Base-by-base conservation (phyloP, 1,140 invertebrate genomes). In the Caerostris darwini region DNA sequence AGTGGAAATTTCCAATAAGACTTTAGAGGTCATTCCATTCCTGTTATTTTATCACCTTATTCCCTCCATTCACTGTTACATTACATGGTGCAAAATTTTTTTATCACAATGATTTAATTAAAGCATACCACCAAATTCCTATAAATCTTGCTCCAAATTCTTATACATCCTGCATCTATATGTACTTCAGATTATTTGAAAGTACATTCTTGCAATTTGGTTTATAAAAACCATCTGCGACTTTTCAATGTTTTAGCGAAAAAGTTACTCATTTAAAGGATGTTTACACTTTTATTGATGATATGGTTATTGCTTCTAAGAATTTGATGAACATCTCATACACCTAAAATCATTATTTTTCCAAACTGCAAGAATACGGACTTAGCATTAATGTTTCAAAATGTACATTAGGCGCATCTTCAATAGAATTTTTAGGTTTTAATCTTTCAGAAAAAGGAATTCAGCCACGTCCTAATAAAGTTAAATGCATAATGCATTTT, bases 241-340 rank as follows among this genome's bases (percentile, higher is more conserved):
- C 89, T 2, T 95, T 95, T 86, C 94, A 95, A 71, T 8, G 88
- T 12, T 14, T 61, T 61, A 17, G 3, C 4, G 59, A 61, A 14
- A 17, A 61, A 61, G 10, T 14, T 17, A 59, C 56, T 92, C 54
- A 93, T 19, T 77, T 95, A 8, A 8, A 34, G 0, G 34, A n/a
- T 7, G 95, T 57, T n/a, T 94, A 95, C 10, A 95, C 95, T 56
- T 96, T 96, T 90, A 94, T 87, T 34, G 53, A 93, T 77, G 92
- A 71, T n/a, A 88, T 93, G 56, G 95, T 97, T 3, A 95, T 97
- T 7, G 96, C 95, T 58, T 96, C 95, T 3, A 90, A 95, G 7
- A 94, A 91, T 57, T 93, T 81, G 94, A 95, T 7, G 95, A 96
- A 17, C 96, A 97, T 90, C 67, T 95, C 2, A 17, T 89, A 19